Evolutionary conservation across 2,797 vertebrate genomes (phyloP).

Genomic region (Eremophila alpestris): DNA sequence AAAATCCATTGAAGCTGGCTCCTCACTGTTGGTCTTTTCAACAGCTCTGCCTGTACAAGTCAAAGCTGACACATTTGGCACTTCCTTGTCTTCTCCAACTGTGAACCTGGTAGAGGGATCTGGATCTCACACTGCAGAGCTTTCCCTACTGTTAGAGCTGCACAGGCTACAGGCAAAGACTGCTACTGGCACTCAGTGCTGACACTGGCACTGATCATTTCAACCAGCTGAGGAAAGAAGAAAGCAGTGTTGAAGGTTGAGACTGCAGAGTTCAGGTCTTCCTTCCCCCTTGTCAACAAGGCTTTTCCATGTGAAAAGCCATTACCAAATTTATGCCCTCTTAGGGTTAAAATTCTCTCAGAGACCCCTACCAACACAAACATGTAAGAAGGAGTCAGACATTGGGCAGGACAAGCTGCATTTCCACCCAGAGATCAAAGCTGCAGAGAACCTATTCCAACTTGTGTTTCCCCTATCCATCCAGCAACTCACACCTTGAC

Average conservation of each 20-base stretch:
- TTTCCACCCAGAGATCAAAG: background rate
- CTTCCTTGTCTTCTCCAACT: background rate
- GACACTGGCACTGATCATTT: fast-evolving
- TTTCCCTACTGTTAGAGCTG: background rate
- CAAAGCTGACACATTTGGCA: background rate
- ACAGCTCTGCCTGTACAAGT: background rate
- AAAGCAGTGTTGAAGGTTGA: fast-evolving
- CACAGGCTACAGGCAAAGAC: background rate
- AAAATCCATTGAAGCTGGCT: background rate
- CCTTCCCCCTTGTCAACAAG: background rate
- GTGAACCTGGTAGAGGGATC: background rate
- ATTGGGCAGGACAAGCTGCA: background rate
- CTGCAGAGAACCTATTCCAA: background rate
- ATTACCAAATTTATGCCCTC: background rate
- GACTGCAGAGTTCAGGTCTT: background rate
- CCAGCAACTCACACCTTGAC: background rate
- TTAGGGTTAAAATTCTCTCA: background rate
- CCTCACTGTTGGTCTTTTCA: background rate
- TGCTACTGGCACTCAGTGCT: background rate
- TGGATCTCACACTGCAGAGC: background rate
- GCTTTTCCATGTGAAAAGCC: background rate
- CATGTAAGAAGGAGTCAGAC: background rate
- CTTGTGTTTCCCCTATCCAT: background rate
- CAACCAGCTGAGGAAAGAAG: background rate
- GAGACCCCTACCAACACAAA: background rate